phyloP scores from a whole-genome alignment of 2,113 vertebrate species.

The Tympanuchus pallidicinctus region DNA sequence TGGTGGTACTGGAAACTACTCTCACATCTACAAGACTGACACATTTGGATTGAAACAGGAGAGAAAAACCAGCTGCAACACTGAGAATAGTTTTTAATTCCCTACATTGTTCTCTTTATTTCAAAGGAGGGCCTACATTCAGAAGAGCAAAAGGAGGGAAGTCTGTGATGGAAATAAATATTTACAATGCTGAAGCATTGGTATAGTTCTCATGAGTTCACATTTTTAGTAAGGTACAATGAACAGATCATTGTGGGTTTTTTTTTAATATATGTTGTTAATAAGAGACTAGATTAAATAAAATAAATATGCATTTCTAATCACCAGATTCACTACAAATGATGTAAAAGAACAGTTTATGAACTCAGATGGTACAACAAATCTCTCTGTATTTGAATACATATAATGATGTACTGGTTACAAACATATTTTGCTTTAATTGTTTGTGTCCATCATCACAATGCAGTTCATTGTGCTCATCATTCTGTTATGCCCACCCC shows the following conservation, averaged over 20 bases:
- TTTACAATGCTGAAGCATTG: accelerated
- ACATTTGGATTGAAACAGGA: accelerated
- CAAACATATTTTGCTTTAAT: not conserved
- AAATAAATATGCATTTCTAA: not conserved
- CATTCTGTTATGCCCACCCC: not conserved
- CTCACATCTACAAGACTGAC: not conserved
- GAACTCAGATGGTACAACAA: not conserved
- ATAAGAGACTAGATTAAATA: not conserved
- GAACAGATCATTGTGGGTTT: not conserved
- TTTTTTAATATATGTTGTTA: not conserved
- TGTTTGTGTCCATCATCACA: not conserved
- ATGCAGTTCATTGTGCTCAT: not conserved
- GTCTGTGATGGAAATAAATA: not conserved
- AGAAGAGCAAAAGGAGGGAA: not conserved
- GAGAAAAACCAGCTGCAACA: not conserved
- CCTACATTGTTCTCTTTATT: not conserved
- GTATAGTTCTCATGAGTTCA: not conserved
- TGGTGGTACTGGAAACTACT: not conserved
- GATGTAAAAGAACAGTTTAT: not conserved
- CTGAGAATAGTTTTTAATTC: not conserved
- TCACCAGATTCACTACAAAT: not conserved
- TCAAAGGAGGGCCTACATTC: not conserved
- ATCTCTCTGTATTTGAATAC: not conserved
- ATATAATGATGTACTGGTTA: not conserved
- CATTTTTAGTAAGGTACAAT: not conserved